Conservation (phyloP, 2,888 invertebrate species). For the Campoplex nolae region DNA sequence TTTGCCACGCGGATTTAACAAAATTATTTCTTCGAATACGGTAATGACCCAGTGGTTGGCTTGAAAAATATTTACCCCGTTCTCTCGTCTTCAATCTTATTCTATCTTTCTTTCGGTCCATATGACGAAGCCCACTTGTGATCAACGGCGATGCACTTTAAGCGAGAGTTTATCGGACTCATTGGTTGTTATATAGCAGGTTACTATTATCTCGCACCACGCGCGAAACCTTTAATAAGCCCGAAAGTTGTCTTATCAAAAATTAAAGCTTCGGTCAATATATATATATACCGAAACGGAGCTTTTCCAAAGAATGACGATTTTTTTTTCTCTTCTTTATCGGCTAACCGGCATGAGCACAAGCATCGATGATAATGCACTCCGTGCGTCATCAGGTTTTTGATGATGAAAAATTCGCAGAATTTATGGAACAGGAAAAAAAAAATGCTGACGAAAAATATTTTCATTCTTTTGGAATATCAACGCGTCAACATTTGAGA, state of each 20-base stretch:
- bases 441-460: too few species aligned
- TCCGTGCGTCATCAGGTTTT: too few species aligned
- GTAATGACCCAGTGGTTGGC: conserved; percentile 29
- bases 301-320: too few species aligned
- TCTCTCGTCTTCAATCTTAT: background rate
- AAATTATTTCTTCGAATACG: conserved; percentile 16
- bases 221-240: background rate
- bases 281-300: too few species aligned
- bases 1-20: background rate
- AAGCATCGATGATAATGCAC: too few species aligned
- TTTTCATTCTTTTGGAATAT: too few species aligned
- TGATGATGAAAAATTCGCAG: too few species aligned
- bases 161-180: conserved; percentile 31
- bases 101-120: background rate
- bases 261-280: too few species aligned
- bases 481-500: background rate
- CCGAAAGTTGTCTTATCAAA: background rate
- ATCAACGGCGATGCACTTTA: conserved; percentile 35
- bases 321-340: too few species aligned
- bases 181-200: conserved; percentile 6
- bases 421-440: too few species aligned
- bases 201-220: conserved; percentile 28
- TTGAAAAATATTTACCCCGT: conserved; percentile 17
- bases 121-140: background rate
- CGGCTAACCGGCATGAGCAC: too few species aligned